These are phyloP conservation scores for Notothenia coriiceps DNA, from an alignment of 2,113 vertebrate genomes.

Conservation along the genomic window DNA sequence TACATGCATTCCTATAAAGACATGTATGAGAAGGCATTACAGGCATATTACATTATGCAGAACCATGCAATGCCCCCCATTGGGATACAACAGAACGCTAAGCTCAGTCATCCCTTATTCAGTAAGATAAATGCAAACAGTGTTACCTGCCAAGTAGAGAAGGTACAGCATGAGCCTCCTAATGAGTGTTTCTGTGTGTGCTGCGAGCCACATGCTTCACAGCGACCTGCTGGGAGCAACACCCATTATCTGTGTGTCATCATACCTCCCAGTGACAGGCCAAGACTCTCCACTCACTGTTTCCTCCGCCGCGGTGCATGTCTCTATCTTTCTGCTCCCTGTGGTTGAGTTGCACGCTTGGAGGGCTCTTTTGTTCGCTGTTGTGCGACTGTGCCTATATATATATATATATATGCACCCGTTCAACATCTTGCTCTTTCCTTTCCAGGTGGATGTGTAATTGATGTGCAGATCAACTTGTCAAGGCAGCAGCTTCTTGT, in stretches of 20 bases:
- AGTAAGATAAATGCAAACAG: conserved; percentile 69
- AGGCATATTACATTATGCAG: conserved; percentile 59
- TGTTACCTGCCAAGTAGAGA: conserved; percentile 64
- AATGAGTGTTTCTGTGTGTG: conserved; percentile 60
- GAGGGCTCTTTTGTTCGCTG: conserved; percentile 47
- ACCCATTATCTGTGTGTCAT: conserved; percentile 75
- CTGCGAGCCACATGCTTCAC: conserved; percentile 61
- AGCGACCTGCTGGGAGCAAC: conserved; percentile 71
- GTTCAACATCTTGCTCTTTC: conserved; percentile 22
- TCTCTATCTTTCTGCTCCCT: conserved; percentile 35
- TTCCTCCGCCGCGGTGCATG: conserved; percentile 47
- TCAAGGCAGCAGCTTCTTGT: conserved; percentile 32
- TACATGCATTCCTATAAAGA: conserved; percentile 37
- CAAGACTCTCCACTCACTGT: conserved; percentile 50
- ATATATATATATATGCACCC: neutral
- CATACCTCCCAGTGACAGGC: conserved; percentile 65
- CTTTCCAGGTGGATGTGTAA: conserved; percentile 35
- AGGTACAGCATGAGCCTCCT: conserved; percentile 41
- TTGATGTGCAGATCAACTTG: conserved; percentile 48
- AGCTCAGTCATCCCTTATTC: conserved; percentile 59
- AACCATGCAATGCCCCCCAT: conserved; percentile 17
- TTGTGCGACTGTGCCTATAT: conserved; percentile 13
- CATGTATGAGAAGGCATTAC: conserved; percentile 35
- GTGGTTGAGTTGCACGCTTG: conserved; percentile 10
- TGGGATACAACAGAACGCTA: conserved; percentile 38